Evolutionary conservation across 2,888 invertebrate genomes (phyloP).

Genomic region (Acrocyrtus sp.): DNA sequence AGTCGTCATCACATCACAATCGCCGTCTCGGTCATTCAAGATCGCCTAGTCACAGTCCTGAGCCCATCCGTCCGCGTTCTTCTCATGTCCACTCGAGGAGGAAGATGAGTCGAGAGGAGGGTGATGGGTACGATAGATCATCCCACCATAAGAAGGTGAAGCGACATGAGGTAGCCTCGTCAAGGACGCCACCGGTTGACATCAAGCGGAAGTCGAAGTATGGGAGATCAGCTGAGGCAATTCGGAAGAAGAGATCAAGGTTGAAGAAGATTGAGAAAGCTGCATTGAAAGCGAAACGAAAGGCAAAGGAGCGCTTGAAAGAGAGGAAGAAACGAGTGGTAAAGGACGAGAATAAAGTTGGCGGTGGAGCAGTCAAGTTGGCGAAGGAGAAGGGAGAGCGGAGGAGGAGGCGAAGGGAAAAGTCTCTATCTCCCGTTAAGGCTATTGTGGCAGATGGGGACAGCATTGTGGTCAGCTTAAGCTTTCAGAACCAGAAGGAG

Average conservation of each 20-base stretch:
- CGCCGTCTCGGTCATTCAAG: conserved; percentile 14
- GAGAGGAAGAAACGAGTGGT: conserved; percentile 68
- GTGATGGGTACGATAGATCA: background rate
- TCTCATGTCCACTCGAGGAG: conserved; percentile 7
- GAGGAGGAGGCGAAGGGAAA: conserved; percentile 63
- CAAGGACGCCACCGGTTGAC: background rate
- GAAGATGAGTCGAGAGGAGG: too few species aligned
- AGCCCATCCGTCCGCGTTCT: conserved; percentile 15
- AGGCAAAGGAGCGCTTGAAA: conserved; percentile 64
- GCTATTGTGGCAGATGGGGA: conserved; percentile 94
- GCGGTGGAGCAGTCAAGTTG: background rate
- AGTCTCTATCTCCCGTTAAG: conserved; percentile 78
- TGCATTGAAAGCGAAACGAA: conserved; percentile 10
- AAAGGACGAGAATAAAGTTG: background rate
- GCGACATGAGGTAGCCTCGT: background rate
- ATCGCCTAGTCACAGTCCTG: conserved; percentile 28
- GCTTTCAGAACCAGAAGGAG: conserved; percentile 82
- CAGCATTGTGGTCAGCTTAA: conserved; percentile 91
- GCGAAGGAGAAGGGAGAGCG: conserved; percentile 63
- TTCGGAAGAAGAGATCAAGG: conserved; percentile 50
- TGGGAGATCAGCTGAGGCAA: conserved; percentile 25
- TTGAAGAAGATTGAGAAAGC: conserved; percentile 36
- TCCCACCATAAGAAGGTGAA: background rate
- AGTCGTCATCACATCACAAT: too few species aligned
- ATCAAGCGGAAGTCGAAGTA: conserved; percentile 16